These are phyloP conservation scores for Cataglyphis cursor DNA, from an alignment of 2,888 invertebrate genomes.

Conservation along the genomic window DNA sequence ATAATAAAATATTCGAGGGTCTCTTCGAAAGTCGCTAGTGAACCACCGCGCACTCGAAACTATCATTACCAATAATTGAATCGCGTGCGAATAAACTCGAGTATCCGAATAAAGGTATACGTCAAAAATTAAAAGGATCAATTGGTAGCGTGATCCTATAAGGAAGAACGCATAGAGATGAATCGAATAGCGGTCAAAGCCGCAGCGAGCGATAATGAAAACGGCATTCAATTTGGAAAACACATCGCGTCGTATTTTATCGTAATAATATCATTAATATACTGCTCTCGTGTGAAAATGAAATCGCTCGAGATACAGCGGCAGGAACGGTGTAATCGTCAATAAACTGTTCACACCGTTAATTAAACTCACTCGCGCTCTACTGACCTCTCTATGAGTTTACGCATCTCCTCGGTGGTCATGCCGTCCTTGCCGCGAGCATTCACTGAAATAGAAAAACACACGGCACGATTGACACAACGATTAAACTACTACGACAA, in stretches of 20 bases:
- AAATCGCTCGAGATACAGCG: conserved; percentile 75
- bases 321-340: conserved; percentile 69
- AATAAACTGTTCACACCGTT: conserved; percentile 66
- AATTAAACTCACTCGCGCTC: conserved; percentile 79
- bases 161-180: conserved; percentile 46
- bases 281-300: conserved; percentile 62
- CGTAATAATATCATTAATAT: conserved; percentile 46
- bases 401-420: conserved; percentile 98
- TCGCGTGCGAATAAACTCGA: conserved; percentile 13
- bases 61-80: conserved; percentile 39
- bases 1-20: conserved; percentile 28
- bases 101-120: not conserved
- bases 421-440: conserved; percentile 95
- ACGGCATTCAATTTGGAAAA: conserved; percentile 49
- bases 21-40: conserved; percentile 58
- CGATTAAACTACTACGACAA: conserved; percentile 86
- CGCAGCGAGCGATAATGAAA: conserved; percentile 48
- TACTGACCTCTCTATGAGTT: conserved; percentile 98
- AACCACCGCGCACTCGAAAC: conserved; percentile 76
- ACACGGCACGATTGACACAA: conserved; percentile 88
- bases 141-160: conserved; percentile 20
- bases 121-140: not conserved
- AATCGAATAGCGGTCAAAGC: conserved; percentile 40
- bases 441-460: conserved; percentile 90
- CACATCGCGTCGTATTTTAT: conserved; percentile 49